Conservation (phyloP, 2,797 vertebrate genomes). For the Peromyscus eremicus region DNA sequence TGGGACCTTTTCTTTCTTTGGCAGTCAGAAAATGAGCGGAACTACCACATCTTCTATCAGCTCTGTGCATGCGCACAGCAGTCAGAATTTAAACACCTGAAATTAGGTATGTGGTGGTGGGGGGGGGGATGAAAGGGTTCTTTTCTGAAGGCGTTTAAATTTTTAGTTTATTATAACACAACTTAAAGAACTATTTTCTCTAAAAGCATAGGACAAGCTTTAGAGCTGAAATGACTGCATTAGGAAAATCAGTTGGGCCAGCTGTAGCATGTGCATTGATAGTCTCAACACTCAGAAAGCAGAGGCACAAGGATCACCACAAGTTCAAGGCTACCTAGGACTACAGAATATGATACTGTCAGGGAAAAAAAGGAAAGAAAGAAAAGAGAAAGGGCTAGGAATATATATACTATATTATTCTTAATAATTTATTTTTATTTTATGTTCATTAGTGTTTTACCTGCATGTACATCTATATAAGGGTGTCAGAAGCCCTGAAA, state of each 20-base stretch:
- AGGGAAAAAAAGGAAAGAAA: fast-evolving
- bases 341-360: background rate
- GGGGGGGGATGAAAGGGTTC: background rate
- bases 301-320: background rate
- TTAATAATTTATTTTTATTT: background rate
- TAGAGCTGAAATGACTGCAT: background rate
- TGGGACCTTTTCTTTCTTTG: constrained; percentile 55
- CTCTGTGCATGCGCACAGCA: constrained; percentile 95
- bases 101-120: constrained; percentile 91
- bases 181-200: background rate
- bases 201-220: background rate
- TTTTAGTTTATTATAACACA: background rate
- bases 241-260: background rate
- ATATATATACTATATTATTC: background rate
- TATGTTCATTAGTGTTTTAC: background rate
- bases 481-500: background rate
- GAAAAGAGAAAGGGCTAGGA: background rate
- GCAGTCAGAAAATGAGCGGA: constrained; percentile 97
- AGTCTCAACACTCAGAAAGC: background rate
- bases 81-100: constrained; percentile 93
- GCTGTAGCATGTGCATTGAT: too few species aligned
- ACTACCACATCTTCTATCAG: constrained; percentile 99
- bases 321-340: background rate
- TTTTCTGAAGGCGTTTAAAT: background rate
- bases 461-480: background rate